Evolutionary conservation across 2,113 vertebrate genomes (phyloP).

Genomic region (Zootoca vivipara): DNA sequence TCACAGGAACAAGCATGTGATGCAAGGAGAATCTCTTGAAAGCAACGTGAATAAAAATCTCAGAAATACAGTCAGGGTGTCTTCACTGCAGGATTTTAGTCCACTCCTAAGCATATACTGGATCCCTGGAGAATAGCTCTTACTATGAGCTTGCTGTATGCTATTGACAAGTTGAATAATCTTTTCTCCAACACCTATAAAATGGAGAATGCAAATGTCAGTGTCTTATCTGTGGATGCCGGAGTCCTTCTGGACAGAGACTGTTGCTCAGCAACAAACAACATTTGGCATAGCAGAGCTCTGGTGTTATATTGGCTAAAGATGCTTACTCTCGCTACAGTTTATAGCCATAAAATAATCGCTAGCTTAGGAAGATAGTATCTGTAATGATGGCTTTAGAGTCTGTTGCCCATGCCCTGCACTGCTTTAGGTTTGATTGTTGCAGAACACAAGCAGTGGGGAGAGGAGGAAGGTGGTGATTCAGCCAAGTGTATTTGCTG

Average conservation of each 20-base stretch:
- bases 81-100: background rate
- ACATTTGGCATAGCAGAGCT: background rate
- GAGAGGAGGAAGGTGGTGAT: background rate
- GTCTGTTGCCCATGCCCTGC: background rate
- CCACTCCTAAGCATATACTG: background rate
- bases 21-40: background rate
- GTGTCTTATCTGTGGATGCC: slow-evolving; percentile 1
- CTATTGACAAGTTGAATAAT: slow-evolving; percentile 6
- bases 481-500: background rate
- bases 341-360: background rate
- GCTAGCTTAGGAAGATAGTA: background rate
- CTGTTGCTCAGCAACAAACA: slow-evolving; percentile 4
- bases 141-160: background rate
- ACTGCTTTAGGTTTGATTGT: fast-evolving
- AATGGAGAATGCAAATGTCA: background rate
- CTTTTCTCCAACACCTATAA: background rate
- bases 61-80: background rate
- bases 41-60: background rate
- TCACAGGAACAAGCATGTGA: background rate
- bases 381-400: slow-evolving; percentile 14
- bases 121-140: background rate
- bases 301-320: background rate
- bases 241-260: slow-evolving; percentile 8
- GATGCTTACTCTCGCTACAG: background rate
- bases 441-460: fast-evolving